phyloP scores from a whole-genome alignment of 2,113 vertebrate species.

The Brienomyrus longianalis region DNA sequence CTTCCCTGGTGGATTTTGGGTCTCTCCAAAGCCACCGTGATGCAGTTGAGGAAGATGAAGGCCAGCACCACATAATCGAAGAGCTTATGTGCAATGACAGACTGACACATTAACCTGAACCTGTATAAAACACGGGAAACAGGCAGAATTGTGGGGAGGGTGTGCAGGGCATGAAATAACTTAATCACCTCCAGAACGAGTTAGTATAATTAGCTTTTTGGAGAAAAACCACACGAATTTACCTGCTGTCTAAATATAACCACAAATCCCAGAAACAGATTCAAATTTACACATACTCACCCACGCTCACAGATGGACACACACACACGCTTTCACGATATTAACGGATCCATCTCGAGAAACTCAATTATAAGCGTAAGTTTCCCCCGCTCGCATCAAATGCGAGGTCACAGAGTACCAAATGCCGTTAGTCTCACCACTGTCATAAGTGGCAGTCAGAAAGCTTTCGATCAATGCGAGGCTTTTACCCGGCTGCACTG shows the following conservation, averaged over 20 bases:
- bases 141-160: not conserved
- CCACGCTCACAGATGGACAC: not conserved
- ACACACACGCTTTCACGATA: not conserved
- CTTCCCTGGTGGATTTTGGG: conserved; percentile 93
- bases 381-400: not conserved
- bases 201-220: too few relatives aligned
- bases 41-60: conserved; percentile 98
- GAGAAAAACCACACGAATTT: not conserved
- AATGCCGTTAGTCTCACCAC: not conserved
- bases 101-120: conserved; percentile 89
- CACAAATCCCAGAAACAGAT: not conserved
- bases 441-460: not conserved
- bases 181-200: not conserved
- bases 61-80: conserved; percentile 92
- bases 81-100: conserved; percentile 90
- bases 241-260: conserved; percentile 2
- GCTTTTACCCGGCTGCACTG: not conserved
- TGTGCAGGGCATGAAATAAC: not conserved
- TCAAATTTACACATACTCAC: conserved; percentile 34
- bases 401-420: not conserved
- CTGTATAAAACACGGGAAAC: conserved; percentile 49
- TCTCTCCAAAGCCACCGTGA: conserved; percentile 94
- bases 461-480: not conserved
- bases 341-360: not conserved
- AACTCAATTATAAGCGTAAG: not conserved